Conservation (phyloP, 92 coral and sea anemone genomes). For the Epizoanthus illoricatus region DNA sequence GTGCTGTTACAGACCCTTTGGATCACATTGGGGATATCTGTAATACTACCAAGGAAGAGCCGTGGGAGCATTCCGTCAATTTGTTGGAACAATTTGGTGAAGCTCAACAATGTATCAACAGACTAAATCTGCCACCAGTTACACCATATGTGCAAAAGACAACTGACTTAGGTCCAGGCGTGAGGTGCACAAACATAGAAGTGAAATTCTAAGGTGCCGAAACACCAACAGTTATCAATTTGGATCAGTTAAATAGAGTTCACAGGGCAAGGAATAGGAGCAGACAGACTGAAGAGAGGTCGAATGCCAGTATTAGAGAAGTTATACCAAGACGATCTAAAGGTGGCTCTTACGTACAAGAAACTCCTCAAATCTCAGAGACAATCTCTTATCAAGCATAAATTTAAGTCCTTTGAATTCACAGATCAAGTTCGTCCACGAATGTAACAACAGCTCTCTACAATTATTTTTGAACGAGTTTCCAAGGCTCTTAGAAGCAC, state of each 20-base stretch:
- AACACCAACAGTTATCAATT: constrained; percentile 59
- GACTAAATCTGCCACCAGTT: constrained; percentile 38
- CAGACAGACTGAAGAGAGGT: constrained; percentile 60
- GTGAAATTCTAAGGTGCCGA: constrained; percentile 46
- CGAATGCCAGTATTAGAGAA: constrained; percentile 56
- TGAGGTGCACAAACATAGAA: constrained; percentile 44
- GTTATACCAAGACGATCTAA: no score
- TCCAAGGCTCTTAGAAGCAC: no score
- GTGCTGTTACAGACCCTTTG: background rate
- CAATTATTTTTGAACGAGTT: no score
- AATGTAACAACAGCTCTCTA: no score
- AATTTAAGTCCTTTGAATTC: no score
- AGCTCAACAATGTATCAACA: background rate
- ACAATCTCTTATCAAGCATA: no score
- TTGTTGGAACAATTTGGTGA: background rate
- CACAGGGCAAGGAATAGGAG: constrained; percentile 49
- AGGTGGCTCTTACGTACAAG: no score
- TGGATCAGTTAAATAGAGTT: constrained; percentile 45
- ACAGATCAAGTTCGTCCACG: no score
- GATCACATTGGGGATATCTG: no score
- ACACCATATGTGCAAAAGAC: constrained; percentile 35
- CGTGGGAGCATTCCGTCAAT: no score
- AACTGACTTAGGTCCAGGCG: constrained; percentile 58
- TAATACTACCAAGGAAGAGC: no score
- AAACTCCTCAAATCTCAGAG: no score